Evolutionary conservation across 2,113 vertebrate genomes (phyloP), one percentile per base, ranked within the genome.

Genomic region (Phasianus colchicus): DNA sequence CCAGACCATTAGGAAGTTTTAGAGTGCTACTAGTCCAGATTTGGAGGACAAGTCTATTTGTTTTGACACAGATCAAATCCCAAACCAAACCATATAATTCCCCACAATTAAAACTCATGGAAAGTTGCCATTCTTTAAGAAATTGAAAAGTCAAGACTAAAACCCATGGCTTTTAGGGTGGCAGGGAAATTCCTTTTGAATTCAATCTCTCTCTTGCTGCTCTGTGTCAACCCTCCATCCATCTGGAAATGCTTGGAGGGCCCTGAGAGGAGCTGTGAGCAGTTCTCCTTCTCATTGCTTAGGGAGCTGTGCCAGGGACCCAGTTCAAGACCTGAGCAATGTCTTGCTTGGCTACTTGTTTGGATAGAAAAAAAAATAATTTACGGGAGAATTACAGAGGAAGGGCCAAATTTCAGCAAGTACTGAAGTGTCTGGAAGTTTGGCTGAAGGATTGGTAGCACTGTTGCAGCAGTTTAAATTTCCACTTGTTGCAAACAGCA

Each of bases 291-390:
- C 80, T 91, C 88, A 60, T 58, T 92, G 85, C 60, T 36, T 1
- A 1, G 32, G 75, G 50, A 94, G 32, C 40, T 45, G 48, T 5
- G 72, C 95, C 92, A 96, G 79, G 79, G 90, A 93, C 34, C 27
- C 11, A 88, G 92, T 96, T 95, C 88, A 95, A 91, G 90, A 91
- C 83, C 85, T 93, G 75, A 86, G 83, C 78, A 93, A 86, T 93
- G 75, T 79, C 90, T 72, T 78, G 54, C 82, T 94, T 83, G 85
- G 88, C 79, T 84, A 83, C 57, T 65, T 2, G 4, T 86, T 91
- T 83, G 88, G 88, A 83, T 2, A 89, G 64, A 87, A 91, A 74
- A 76, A 92, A 89, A 15, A 50, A 50, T 70, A 83, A 91, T 89
- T 92, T 86, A 71, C n/a, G 58, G 70, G 21, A 2, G 7, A 78